Evolutionary conservation across 2,797 vertebrate genomes (phyloP).

Genomic region (Onychomys leucogaster): DNA sequence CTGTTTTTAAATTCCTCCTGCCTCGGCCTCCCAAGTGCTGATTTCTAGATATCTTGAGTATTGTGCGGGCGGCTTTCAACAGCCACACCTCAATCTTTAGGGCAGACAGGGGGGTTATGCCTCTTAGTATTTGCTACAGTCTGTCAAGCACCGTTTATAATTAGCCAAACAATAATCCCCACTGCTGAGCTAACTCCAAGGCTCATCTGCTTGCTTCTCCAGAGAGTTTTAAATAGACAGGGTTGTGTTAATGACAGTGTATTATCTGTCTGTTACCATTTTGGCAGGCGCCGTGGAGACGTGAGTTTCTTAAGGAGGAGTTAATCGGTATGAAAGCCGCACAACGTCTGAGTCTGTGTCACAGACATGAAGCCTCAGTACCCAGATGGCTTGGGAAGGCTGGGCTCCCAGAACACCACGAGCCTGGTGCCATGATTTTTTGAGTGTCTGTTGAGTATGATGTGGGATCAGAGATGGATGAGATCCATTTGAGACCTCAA

Average conservation of each 20-base stretch:
- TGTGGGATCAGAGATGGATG: neutral
- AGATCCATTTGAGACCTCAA: neutral
- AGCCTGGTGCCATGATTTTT: neutral
- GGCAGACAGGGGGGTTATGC: neutral
- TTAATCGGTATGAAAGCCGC: constrained; percentile 35
- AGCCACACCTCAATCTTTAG: neutral
- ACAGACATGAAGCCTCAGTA: neutral
- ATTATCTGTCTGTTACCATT: constrained; percentile 74
- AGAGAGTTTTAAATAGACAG: constrained; percentile 78
- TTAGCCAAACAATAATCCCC: constrained; percentile 62
- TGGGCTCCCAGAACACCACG: neutral
- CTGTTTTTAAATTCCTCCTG: neutral
- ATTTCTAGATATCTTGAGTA: neutral
- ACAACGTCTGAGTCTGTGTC: neutral
- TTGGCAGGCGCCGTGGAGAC: constrained; percentile 61
- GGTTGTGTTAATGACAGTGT: constrained; percentile 75
- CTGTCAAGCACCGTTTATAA: constrained; percentile 54
- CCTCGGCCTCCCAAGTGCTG: neutral
- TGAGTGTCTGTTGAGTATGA: neutral
- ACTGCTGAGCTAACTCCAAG: constrained; percentile 56
- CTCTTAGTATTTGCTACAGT: neutral
- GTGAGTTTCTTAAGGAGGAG: constrained; percentile 69
- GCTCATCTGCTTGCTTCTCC: constrained; percentile 70
- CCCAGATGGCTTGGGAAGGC: neutral
- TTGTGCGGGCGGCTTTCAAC: neutral